Base-by-base conservation (phyloP, 30 jellyfish, hydroid and myxozoan genomes). In the Nemopilema nomurai region DNA sequence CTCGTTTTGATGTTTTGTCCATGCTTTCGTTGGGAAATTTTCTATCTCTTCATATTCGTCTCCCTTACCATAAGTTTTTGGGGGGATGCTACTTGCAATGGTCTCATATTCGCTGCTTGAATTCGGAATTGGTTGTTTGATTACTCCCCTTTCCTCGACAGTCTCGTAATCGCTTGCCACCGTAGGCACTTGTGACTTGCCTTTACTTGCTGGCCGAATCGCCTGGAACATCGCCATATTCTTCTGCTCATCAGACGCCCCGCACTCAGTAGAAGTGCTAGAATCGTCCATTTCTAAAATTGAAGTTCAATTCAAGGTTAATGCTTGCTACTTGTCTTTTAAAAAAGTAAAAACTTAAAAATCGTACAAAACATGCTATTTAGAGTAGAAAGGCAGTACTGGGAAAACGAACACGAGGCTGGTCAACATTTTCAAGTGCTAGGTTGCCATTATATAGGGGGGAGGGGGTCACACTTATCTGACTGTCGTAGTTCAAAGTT, bases 171-270 rank as follows among this genome's bases (percentile, higher is more conserved):
- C 85, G 25, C 32, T 26, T 19, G 49, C 33, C 23, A 30, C 31
- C 7, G 33, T 27, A 4, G 21, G 76, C 23, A 18, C 30, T 23
- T 23, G 28, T 17, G 28, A 23, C 23, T 28, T 28, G 19, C 18
- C 18, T 63, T 19, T n/a, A 18, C 7, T 76, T 27, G 64, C 19
- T 24, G 87, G 74, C 8, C 87, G 62, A 4, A 78, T 57, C 29
- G 32, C 21, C 26, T 75, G 16, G 30, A 78, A 78, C 87, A 78
- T 78, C 19, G 67, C 87, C 73, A 28, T 57, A 8, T 41, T 27
- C 25, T 49, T 50, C 19, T 50, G 75, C 24, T 51, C 85, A 8
- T 51, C 85, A 9, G 51, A 0, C 19, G 50, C 25, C 75, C 51
- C 85, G 85, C 50, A 74, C 4, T 74, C 71, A 26, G 70, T 74